Base-by-base conservation (phyloP, 2,797 vertebrate species). In the Zenarchopterus dispar region DNA sequence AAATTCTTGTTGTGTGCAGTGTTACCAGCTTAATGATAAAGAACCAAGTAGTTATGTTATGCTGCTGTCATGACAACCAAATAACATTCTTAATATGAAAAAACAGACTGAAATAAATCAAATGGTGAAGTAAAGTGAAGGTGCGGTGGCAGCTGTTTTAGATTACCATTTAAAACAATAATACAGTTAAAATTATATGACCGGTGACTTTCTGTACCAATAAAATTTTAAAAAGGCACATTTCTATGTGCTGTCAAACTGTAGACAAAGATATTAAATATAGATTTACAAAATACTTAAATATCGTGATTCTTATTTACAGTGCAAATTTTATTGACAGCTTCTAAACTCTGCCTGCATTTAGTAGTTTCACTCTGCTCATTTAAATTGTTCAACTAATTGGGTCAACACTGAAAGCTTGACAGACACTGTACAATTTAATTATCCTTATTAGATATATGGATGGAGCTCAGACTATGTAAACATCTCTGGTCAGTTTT, bases 121-220 rank as follows among this genome's bases (percentile, higher is more conserved):
- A 50, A 52, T 13, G 26, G 13, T 18, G 33, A 41, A 36, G 46
- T 8, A n/a, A 57, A 31, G 26, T 62, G 2, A 46, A 39, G 36
- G 11, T 39, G 13, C 36, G 5, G 36, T 39, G 1, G 36, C 13
- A 5, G 13, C 4, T 5, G 19, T 23, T 10, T 55, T 3, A 3
- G 28, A 4, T 28, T 28, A 28, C 28, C 5, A 8, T 28, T 28
- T 28, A 28, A 16, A 51, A 43, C 21, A 48, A 49, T 33, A 16
- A 21, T 21, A 26, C 53, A 51, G 4, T 18, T 57, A 22, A 56
- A 52, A 45, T 57, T 45, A 31, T 24, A 7, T 7, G 57, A 66
- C 13, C 19, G 0, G 6, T 1, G 0, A 58, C 5, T 52, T 42
- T 49, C 22, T 39, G 36, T 33, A 44, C 19, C 6, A 1, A 53